Evolutionary conservation across 2,797 vertebrate genomes (phyloP).

Genomic region (Propithecus deckenii): DNA sequence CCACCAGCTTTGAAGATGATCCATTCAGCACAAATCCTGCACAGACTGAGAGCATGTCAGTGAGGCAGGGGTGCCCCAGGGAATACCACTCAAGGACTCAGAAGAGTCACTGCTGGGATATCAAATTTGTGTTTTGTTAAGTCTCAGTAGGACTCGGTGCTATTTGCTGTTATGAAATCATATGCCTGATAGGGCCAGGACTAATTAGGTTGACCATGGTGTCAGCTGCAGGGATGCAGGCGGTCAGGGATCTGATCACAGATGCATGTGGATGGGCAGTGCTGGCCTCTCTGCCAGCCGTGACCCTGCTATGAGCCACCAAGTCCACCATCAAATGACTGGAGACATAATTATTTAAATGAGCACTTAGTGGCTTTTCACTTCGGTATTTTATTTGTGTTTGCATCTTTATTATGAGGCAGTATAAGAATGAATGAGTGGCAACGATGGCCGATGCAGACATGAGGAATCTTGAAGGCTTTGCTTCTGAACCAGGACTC

Average conservation of each 20-base stretch:
- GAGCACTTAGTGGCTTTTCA: constrained; percentile 25
- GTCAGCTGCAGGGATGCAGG: constrained; percentile 4
- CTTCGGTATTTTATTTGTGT: neutral
- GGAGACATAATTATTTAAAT: neutral
- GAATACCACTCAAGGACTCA: neutral
- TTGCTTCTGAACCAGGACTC: constrained; percentile 23
- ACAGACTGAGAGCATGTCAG: neutral
- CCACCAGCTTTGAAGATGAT: neutral
- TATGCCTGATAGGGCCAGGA: neutral
- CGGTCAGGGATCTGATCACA: neutral
- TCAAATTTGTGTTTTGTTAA: constrained; percentile 40
- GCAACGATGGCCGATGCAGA: constrained; percentile 24
- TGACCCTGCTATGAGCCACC: neutral
- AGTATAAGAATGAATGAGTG: neutral
- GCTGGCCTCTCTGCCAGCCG: neutral
- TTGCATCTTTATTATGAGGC: neutral
- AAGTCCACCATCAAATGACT: neutral
- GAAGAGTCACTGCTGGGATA: neutral
- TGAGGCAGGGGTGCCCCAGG: neutral
- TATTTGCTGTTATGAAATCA: constrained; percentile 48
- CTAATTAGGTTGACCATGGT: neutral
- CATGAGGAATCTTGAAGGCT: neutral
- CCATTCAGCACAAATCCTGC: neutral
- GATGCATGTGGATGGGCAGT: neutral
- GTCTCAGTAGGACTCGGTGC: neutral